Percentiles rank a stretch among this genome's conserved stretches.
Evolutionary conservation across 2,888 invertebrate species (phyloP).

Genomic region (Chelonus formosanus): DNA sequence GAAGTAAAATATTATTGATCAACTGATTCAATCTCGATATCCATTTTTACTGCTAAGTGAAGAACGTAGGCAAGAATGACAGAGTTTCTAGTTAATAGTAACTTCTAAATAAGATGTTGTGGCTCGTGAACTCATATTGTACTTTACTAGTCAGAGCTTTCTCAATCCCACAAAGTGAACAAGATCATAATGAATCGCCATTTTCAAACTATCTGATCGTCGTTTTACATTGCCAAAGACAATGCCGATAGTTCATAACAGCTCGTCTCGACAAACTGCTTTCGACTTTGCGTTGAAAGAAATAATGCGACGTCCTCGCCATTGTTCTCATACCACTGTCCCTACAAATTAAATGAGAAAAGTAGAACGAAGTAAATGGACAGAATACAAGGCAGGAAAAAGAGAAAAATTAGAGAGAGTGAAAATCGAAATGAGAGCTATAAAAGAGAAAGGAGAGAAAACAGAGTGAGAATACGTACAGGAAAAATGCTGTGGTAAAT

Average conservation of each 20-base stretch:
- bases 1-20: too few species aligned
- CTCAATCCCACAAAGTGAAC: neutral
- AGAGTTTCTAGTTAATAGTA: neutral
- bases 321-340: slow-evolving; percentile 4
- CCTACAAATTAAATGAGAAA: neutral
- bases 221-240: slow-evolving; percentile 1
- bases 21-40: too few species aligned
- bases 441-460: neutral
- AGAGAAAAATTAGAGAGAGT: neutral
- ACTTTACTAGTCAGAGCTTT: slow-evolving; percentile 3
- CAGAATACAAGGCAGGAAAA: neutral
- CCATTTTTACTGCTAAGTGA: too few species aligned
- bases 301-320: slow-evolving; percentile 7
- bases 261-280: slow-evolving; percentile 3
- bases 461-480: neutral
- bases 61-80: neutral
- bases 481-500: slow-evolving; percentile 16
- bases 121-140: neutral
- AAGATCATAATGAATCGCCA: slow-evolving; percentile 8
- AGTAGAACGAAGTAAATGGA: neutral
- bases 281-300: neutral
- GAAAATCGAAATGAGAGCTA: slow-evolving; percentile 1
- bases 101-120: too few species aligned
- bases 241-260: neutral
- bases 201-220: slow-evolving; percentile 3